Evolutionary conservation across 2,888 invertebrate species (phyloP).

Genomic region (Seladonia tumulorum): DNA sequence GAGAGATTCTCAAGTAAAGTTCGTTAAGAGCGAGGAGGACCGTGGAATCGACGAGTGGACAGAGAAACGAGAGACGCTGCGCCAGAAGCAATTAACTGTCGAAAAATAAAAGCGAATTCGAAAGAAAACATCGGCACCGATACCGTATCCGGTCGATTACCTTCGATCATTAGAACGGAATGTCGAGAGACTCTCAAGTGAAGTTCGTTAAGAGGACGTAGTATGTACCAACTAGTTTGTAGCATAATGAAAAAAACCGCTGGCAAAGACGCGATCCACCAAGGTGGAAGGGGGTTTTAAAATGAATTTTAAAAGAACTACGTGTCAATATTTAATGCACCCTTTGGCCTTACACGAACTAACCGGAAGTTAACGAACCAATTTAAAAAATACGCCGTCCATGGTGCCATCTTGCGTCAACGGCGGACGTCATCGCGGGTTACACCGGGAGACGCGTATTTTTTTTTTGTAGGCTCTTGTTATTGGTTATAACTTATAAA

Average conservation of each 20-base stretch:
- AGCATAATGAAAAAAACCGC: background rate
- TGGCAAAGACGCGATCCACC: background rate
- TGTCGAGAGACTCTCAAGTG: background rate
- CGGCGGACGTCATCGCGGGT: slow-evolving; percentile 35
- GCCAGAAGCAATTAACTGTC: background rate
- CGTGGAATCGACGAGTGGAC: background rate
- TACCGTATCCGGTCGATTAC: background rate
- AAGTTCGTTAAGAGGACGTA: background rate
- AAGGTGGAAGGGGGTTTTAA: background rate
- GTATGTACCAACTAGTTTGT: background rate
- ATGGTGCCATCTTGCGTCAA: slow-evolving; percentile 34
- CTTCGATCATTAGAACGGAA: background rate
- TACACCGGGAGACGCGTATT: slow-evolving; percentile 16
- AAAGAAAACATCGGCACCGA: background rate
- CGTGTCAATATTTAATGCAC: background rate
- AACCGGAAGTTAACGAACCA: background rate
- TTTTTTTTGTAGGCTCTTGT: slow-evolving; percentile 29
- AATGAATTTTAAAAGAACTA: slow-evolving; percentile 7
- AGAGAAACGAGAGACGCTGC: background rate
- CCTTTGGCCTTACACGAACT: slow-evolving; percentile 12
- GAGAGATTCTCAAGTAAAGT: slow-evolving; percentile 8
- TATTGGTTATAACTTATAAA: slow-evolving; percentile 38
- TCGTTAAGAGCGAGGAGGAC: background rate
- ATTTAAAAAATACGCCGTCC: slow-evolving; percentile 8
- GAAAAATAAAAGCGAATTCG: background rate